phyloP scores from a whole-genome alignment of 2,888 invertebrate genomes.

The Drosophila atripex region DNA sequence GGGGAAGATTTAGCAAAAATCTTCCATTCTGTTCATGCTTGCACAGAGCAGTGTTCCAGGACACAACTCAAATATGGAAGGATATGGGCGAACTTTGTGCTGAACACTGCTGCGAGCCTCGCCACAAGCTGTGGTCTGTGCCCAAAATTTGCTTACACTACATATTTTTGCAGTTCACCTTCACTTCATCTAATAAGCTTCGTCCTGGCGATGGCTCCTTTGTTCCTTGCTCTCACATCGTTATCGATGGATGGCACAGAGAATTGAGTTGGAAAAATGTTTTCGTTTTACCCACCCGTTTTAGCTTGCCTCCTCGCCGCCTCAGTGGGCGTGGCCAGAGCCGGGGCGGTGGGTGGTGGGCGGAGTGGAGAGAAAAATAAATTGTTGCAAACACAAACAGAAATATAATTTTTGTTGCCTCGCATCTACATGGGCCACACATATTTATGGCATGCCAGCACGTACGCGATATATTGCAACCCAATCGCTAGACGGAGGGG shows the following conservation, averaged over 20 bases:
- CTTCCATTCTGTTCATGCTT: conserved; percentile 4
- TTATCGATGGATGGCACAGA: conserved; percentile 36
- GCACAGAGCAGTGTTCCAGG: conserved; percentile 9
- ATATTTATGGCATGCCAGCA: conserved; percentile 77
- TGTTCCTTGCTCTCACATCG: conserved; percentile 15
- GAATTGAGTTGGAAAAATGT: conserved; percentile 50
- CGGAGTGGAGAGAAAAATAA: conserved; percentile 46
- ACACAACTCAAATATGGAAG: conserved; percentile 35
- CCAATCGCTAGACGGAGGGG: conserved; percentile 52
- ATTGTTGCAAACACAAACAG: conserved; percentile 76
- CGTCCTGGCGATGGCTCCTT: conserved; percentile 25
- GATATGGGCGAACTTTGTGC: conserved; percentile 27
- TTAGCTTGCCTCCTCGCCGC: background rate
- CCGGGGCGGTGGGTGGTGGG: background rate
- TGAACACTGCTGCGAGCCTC: background rate
- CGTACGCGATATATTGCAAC: conserved; percentile 78
- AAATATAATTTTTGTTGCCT: conserved; percentile 78
- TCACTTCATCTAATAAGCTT: conserved; percentile 29
- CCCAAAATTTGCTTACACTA: conserved; percentile 24
- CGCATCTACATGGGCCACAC: conserved; percentile 50
- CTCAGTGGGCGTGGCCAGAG: conserved; percentile 18
- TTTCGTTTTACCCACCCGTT: conserved; percentile 35
- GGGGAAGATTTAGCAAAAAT: conserved; percentile 26
- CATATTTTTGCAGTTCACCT: conserved; percentile 28
- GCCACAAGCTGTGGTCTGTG: conserved; percentile 30